Conservation (phyloP, 2,797 vertebrate species). For the Nannoperca australis region DNA sequence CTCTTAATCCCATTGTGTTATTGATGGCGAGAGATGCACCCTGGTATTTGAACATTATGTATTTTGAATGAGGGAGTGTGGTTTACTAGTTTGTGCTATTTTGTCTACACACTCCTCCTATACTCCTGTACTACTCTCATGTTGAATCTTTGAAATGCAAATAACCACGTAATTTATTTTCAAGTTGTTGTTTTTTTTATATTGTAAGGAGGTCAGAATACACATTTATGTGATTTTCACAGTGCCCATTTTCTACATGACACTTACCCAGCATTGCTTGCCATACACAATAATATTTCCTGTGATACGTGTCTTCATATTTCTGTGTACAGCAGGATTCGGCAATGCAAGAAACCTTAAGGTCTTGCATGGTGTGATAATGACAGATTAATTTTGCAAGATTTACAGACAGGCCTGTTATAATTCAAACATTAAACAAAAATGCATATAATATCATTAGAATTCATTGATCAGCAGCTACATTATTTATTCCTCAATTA, state of each 20-base stretch:
- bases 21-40: slow-evolving; percentile 26
- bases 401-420: slow-evolving; percentile 11
- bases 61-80: slow-evolving; percentile 38
- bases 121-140: slow-evolving; percentile 56
- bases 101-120: slow-evolving; percentile 57
- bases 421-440: slow-evolving; percentile 29
- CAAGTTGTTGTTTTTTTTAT: slow-evolving; percentile 10
- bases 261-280: slow-evolving; percentile 43
- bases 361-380: slow-evolving; percentile 22
- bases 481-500: slow-evolving; percentile 13
- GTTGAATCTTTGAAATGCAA: slow-evolving; percentile 49
- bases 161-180: slow-evolving; percentile 33
- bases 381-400: slow-evolving; percentile 7
- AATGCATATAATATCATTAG: slow-evolving; percentile 16
- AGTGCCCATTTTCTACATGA: slow-evolving; percentile 47
- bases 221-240: slow-evolving; percentile 46
- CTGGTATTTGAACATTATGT: slow-evolving; percentile 33
- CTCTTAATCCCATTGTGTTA: slow-evolving; percentile 27
- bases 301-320: slow-evolving; percentile 53
- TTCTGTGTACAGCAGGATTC: slow-evolving; percentile 41
- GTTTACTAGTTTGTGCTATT: slow-evolving; percentile 62
- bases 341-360: slow-evolving; percentile 29
- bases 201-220: slow-evolving; percentile 33
- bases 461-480: slow-evolving; percentile 23
- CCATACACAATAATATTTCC: slow-evolving; percentile 27